Conservation (phyloP, 2,113 vertebrate genomes). For the Halichoerus grypus region DNA sequence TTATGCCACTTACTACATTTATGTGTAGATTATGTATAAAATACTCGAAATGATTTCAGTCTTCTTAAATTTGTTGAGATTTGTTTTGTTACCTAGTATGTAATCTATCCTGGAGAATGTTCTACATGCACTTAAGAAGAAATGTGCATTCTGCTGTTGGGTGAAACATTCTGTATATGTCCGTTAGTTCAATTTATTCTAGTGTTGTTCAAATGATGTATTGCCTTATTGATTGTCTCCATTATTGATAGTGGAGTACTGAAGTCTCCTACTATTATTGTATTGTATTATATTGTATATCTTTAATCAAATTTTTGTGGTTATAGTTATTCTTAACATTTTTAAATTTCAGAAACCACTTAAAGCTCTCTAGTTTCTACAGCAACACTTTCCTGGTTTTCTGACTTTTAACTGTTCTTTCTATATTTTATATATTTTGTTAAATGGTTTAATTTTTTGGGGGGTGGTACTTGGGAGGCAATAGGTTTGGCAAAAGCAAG, state of each 20-base stretch:
- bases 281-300: background rate
- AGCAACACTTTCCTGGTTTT: background rate
- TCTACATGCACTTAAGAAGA: background rate
- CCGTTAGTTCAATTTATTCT: background rate
- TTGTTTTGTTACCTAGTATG: background rate
- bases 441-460: background rate
- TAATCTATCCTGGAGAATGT: background rate
- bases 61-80: background rate
- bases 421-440: background rate
- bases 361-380: constrained; percentile 3
- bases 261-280: background rate
- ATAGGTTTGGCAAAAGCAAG: background rate
- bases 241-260: background rate
- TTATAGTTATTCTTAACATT: background rate
- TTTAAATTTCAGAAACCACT: background rate
- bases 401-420: background rate
- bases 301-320: background rate
- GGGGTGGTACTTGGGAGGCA: background rate
- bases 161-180: background rate
- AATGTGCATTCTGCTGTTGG: background rate
- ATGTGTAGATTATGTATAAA: background rate
- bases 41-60: background rate
- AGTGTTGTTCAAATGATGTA: background rate
- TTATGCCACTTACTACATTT: too few species aligned
- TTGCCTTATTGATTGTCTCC: background rate